These are phyloP conservation scores for Stegodyphus dumicola DNA, from an alignment of 1,140 invertebrate species.

Conservation along the genomic window DNA sequence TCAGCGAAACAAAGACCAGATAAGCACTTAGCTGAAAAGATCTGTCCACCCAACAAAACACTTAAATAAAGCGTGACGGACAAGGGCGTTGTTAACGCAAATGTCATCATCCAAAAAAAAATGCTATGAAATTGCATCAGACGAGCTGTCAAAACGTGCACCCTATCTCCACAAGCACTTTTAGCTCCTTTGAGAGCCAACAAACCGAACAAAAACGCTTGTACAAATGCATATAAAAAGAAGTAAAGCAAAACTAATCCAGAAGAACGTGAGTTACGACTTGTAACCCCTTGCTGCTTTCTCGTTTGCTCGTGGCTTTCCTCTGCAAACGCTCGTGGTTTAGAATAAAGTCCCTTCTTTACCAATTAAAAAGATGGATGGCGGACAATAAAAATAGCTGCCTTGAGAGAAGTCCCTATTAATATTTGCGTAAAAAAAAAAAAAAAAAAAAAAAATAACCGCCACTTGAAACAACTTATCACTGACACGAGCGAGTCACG, in stretches of 20 bases:
- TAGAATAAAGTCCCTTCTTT: conserved; percentile 26
- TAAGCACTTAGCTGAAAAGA: background rate
- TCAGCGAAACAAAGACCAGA: background rate
- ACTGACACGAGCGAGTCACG: conserved; percentile 16
- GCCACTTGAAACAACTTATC: conserved; percentile 37
- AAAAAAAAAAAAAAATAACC: too few relatives aligned
- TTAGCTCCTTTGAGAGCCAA: background rate
- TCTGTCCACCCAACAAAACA: background rate
- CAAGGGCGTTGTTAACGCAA: background rate
- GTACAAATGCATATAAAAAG: conserved; percentile 8
- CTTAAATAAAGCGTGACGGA: background rate
- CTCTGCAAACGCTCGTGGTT: background rate
- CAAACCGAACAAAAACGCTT: background rate
- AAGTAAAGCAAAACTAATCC: background rate
- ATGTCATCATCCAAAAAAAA: background rate
- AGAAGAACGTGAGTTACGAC: conserved; percentile 40
- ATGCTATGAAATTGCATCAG: background rate
- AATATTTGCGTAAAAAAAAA: conserved; percentile 18
- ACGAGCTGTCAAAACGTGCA: conserved; percentile 7
- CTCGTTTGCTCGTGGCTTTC: background rate
- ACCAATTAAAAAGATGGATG: conserved; percentile 56
- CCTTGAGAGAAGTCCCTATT: conserved; percentile 9
- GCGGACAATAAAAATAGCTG: conserved; percentile 40
- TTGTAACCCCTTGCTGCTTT: background rate
- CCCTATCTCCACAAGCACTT: background rate